Percentiles rank a stretch among this genome's conserved stretches.
These are phyloP conservation scores for Threskiornis aethiopicus DNA, from an alignment of 2,797 vertebrate species.

Conservation along the genomic window DNA sequence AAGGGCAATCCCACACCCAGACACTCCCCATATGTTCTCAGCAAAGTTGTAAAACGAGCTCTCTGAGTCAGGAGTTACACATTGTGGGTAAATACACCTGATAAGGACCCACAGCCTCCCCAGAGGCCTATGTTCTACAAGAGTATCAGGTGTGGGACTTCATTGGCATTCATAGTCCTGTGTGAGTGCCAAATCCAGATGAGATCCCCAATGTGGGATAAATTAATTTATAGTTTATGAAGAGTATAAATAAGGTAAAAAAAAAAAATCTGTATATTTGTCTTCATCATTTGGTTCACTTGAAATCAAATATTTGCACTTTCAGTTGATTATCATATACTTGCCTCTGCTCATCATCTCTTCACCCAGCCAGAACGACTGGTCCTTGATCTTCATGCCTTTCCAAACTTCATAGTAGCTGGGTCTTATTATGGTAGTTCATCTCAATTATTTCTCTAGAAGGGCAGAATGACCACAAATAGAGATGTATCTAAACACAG, in stretches of 20 bases:
- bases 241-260: not conserved
- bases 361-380: not conserved
- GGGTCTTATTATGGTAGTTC: not conserved
- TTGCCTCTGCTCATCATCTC: not conserved
- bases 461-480: not conserved
- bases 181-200: not conserved
- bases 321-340: not conserved
- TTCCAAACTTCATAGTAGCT: not conserved
- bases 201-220: not conserved
- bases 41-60: slow-evolving; percentile 24
- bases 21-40: slow-evolving; percentile 39
- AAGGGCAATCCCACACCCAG: slow-evolving; percentile 32
- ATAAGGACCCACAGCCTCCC: not conserved
- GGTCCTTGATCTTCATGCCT: not conserved
- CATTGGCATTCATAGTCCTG: not conserved
- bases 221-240: not conserved
- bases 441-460: not conserved
- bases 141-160: not conserved
- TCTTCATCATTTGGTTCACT: not conserved
- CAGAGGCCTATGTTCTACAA: not conserved
- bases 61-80: slow-evolving; percentile 41
- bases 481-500: not conserved
- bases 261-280: not conserved
- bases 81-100: not conserved
- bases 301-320: not conserved